Evolutionary conservation across 2,797 vertebrate genomes (phyloP).

Genomic region (Sebastes iracundus): DNA sequence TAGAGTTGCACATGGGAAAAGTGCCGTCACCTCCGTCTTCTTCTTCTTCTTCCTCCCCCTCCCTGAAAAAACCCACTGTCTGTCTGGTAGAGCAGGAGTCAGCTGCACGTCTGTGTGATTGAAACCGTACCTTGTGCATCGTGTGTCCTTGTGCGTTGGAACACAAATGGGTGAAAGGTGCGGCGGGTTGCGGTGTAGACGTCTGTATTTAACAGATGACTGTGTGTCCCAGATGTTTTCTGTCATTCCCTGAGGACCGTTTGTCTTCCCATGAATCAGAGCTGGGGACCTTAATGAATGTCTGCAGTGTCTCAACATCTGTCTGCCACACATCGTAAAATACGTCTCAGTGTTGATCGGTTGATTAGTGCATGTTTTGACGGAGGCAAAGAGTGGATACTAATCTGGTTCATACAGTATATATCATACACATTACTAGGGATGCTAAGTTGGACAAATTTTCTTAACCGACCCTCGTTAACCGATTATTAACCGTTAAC

Average conservation of each 20-base stretch:
- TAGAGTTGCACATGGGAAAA: slow-evolving; percentile 35
- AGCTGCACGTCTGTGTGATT: slow-evolving; percentile 15
- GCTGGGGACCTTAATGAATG: slow-evolving; percentile 33
- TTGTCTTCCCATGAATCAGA: slow-evolving; percentile 14
- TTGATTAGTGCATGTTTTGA: slow-evolving; percentile 3
- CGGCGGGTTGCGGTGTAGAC: slow-evolving; percentile 8
- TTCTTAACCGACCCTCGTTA: too few species aligned
- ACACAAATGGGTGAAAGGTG: slow-evolving; percentile 24
- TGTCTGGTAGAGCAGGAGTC: slow-evolving; percentile 37
- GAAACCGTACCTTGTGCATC: neutral
- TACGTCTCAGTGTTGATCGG: neutral
- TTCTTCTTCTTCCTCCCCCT: neutral
- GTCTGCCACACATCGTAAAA: slow-evolving; percentile 38
- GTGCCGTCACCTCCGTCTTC: neutral
- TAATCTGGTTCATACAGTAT: neutral
- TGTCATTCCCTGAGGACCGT: neutral
- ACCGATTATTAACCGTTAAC: too few species aligned
- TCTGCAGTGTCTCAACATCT: slow-evolving; percentile 50
- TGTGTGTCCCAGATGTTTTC: slow-evolving; percentile 39
- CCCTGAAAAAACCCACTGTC: slow-evolving; percentile 21
- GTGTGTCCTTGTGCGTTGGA: neutral
- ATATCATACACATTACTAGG: rapidly evolving
- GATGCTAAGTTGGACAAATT: rapidly evolving
- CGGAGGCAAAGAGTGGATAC: neutral
- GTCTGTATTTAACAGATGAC: slow-evolving; percentile 20